Evolutionary conservation across 2,113 vertebrate genomes (phyloP), one percentile per base, ranked within the genome.

Genomic region (Dissostichus mawsoni): DNA sequence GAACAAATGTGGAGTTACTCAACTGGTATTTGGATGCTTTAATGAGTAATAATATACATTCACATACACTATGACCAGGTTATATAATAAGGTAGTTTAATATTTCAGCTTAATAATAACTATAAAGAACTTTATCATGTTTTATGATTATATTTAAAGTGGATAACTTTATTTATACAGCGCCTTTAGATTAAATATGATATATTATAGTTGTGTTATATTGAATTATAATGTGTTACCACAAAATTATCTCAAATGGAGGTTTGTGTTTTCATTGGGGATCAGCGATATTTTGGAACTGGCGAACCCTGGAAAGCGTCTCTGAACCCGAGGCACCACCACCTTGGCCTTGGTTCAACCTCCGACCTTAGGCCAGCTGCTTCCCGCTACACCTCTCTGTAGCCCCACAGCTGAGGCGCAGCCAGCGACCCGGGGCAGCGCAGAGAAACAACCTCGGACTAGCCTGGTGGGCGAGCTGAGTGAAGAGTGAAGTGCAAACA

Each of bases 381-480:
- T 33, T 16, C 25, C 33, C 57, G 18, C 33, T 29, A 29, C 7
- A 44, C 36, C 58, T 45, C 50, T 64, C 56, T 75, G 53, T 72
- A 8, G 48, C 59, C 55, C 20, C 70, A 45, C 74, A 65, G 68
- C 62, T 68, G 57, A 71, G 68, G 55, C 51, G n/a, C 56, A 57
- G 29, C 23, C 61, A 66, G 41, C 65, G 76, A 62, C 64, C 69
- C 59, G 56, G 66, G 18, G 52, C 77, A 63, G 73, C 69, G 50
- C 70, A 73, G 67, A 33, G 41, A 77, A 81, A 80, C 81, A 71
- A 78, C 83, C 80, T 82, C 1, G 7, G 74, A 63, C 76, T 16
- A 1, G 76, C 62, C 66, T 57, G 56, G 74, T 81, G 75, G 78
- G 75, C 20, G 5, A 72, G 61, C 70, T 74, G 51, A 41, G 7